These are phyloP conservation scores for Pyrgus malvae DNA, from an alignment of 2,888 invertebrate species.

Conservation along the genomic window DNA sequence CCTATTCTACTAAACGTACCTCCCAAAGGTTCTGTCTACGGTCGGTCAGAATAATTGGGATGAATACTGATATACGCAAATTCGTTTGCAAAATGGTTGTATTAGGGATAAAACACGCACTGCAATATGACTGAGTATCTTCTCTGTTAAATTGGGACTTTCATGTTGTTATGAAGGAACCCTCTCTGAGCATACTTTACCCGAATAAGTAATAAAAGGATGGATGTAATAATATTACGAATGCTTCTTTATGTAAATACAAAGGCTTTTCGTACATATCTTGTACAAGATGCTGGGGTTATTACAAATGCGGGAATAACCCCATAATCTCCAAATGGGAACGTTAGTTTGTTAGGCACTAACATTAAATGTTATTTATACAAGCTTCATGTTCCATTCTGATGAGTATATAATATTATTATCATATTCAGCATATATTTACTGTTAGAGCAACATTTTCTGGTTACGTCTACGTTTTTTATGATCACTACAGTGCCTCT, in stretches of 20 bases:
- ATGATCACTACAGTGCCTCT: too few species aligned
- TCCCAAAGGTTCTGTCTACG: conserved; percentile 27
- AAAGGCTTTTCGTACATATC: conserved; percentile 35
- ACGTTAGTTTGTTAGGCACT: conserved; percentile 13
- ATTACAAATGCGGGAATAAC: conserved; percentile 19
- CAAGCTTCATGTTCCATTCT: neutral
- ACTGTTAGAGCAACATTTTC: too few species aligned
- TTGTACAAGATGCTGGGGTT: conserved; percentile 30
- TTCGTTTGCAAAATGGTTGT: conserved; percentile 58
- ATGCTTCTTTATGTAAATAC: conserved; percentile 39
- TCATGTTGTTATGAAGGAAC: conserved; percentile 52
- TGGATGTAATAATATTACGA: conserved; percentile 45
- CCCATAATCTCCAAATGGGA: conserved; percentile 21
- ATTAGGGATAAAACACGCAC: conserved; percentile 69
- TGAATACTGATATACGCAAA: conserved; percentile 32
- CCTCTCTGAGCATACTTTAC: conserved; percentile 45
- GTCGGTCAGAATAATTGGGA: conserved; percentile 31
- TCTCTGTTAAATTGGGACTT: conserved; percentile 57
- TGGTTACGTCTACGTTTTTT: too few species aligned
- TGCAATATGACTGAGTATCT: conserved; percentile 48
- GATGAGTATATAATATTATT: neutral
- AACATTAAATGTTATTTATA: conserved; percentile 12
- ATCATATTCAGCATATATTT: too few species aligned
- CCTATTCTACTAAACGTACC: conserved; percentile 10
- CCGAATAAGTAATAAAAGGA: conserved; percentile 46